These are phyloP conservation scores for Amblyteles armatorius DNA, from an alignment of 2,888 invertebrate species.

Conservation along the genomic window DNA sequence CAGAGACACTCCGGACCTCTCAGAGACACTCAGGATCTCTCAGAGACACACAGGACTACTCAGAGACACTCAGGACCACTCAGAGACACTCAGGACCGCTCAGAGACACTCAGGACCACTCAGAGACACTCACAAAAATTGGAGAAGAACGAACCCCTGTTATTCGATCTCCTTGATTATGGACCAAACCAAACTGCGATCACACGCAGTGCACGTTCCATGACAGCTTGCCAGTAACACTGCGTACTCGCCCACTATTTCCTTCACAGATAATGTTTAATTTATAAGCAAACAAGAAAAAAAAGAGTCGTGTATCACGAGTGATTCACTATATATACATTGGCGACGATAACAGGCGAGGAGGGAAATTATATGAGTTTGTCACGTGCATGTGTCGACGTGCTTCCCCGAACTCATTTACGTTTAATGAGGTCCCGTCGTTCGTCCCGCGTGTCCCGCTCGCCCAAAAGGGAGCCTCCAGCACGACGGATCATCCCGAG, in stretches of 20 bases:
- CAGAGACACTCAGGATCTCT: too few relatives aligned
- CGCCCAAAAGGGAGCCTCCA: background rate
- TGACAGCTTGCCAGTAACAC: background rate
- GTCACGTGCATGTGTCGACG: slow-evolving; percentile 55
- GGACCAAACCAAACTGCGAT: too few relatives aligned
- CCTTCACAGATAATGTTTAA: slow-evolving; percentile 24
- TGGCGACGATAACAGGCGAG: background rate
- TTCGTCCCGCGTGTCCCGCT: background rate
- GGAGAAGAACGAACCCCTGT: too few relatives aligned
- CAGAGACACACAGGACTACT: too few relatives aligned
- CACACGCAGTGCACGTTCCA: too few relatives aligned
- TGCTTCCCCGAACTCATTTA: slow-evolving; percentile 62
- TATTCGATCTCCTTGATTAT: too few relatives aligned
- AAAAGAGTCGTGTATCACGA: background rate
- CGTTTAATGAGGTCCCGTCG: slow-evolving; percentile 64
- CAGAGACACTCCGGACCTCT: too few relatives aligned
- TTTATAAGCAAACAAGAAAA: slow-evolving; percentile 20
- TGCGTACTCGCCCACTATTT: background rate
- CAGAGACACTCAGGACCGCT: too few relatives aligned
- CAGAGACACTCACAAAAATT: too few relatives aligned
- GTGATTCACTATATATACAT: slow-evolving; percentile 14
- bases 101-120: too few relatives aligned
- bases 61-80: too few relatives aligned
- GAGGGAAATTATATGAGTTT: slow-evolving; percentile 34
- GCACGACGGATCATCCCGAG: slow-evolving; percentile 43